Base-by-base conservation (phyloP, 2,888 invertebrate species). In the Nomada goodeniana region DNA sequence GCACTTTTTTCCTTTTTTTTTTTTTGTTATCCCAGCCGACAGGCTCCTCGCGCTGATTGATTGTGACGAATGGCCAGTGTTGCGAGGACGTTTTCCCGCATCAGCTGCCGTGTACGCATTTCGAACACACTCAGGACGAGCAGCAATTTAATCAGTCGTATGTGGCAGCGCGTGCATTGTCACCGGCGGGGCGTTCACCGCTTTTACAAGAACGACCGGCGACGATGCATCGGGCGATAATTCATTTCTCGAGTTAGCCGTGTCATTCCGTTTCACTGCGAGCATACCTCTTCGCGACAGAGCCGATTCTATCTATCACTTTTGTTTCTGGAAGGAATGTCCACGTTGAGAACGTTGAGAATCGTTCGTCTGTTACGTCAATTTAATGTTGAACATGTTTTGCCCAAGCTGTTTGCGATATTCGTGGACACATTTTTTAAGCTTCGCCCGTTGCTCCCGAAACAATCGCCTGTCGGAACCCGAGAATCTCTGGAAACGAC, bases 51-150 rank as follows among this genome's bases (percentile, higher is more conserved):
- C 64, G 80, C 76, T 89, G 88, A 88, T 88, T 88, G 88, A 88
- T 88, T 86, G 88, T 89, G 88, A 88, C 83, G 83, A 80, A 88
- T 88, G 78, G 87, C 75, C 73, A 55, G 77, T 76, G 87, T 84
- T 88, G 71, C 86, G 76, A 63, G 84, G 86, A 82, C 82, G 83
- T 83, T 88, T 84, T 80, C 73, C 77, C 72, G 73, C 68, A 55
- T 72, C 74, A 75, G 60, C 68, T 76, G 52, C 73, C 57, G 76
- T 74, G 71, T 83, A 85, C 85, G 76, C 82, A 78, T 84, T 88
- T 64, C 79, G 76, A 85, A 79, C 80, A 72, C 76, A 80, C 59
- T 53, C 83, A 81, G 76, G 23, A 67, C 68, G 76, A 76, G 69
- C 73, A 72, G 76, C 89, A 87, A 88, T 88, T 88, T 87, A 87